These are phyloP conservation scores for Chiridota heheva DNA, from an alignment of 35 echinoderm and acorn worm species.

Conservation along the genomic window DNA sequence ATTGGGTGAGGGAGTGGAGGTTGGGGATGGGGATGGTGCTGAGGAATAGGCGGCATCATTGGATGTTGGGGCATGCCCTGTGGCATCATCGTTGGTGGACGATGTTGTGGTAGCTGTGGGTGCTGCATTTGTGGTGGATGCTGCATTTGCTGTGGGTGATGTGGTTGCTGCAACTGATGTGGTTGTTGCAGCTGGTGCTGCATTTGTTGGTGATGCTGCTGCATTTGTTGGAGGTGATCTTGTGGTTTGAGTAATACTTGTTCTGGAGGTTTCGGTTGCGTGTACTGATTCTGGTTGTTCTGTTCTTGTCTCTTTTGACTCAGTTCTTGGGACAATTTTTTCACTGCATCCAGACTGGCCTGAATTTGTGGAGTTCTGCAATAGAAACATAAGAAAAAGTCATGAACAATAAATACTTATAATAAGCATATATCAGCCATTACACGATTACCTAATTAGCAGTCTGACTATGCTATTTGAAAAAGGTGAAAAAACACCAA, in stretches of 20 bases:
- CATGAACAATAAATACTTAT: not conserved
- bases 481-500: too few relatives aligned
- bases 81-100: too few relatives aligned
- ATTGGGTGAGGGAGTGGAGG: too few relatives aligned
- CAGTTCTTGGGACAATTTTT: conserved; percentile 67
- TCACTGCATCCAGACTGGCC: conserved; percentile 70
- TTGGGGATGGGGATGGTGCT: too few relatives aligned
- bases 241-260: not conserved
- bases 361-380: conserved; percentile 52
- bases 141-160: not conserved
- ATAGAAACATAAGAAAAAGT: not conserved
- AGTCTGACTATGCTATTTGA: too few relatives aligned
- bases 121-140: not conserved
- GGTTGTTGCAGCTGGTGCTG: conserved; percentile 49
- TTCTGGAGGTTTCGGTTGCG: not conserved
- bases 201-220: conserved; percentile 36
- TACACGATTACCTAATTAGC: too few relatives aligned
- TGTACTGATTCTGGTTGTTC: conserved; percentile 6
- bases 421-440: too few relatives aligned
- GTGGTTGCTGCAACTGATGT: conserved; percentile 34
- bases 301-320: conserved; percentile 63
- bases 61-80: too few relatives aligned
- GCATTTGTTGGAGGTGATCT: conserved; percentile 3
- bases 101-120: too few relatives aligned
- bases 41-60: too few relatives aligned